A percentile compares a stretch with the other conserved stretches of the same genome.
Conservation (phyloP, 2,113 vertebrate species). For the Muscicapa adusta region DNA sequence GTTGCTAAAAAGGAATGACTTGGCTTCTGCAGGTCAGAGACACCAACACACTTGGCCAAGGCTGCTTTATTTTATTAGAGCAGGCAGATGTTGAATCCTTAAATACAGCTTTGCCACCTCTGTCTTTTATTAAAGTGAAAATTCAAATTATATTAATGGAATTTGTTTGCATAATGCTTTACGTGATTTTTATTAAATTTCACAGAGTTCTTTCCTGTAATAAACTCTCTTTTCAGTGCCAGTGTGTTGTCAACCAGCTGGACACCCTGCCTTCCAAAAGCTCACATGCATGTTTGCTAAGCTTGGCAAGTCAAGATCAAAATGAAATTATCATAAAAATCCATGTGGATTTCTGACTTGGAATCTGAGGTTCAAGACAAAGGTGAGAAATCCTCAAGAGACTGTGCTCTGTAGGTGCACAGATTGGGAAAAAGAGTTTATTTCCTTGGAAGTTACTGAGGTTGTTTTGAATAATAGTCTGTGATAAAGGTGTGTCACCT, state of each 20-base stretch:
- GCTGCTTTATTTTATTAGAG: background rate
- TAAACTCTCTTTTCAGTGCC: background rate
- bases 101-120: background rate
- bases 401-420: background rate
- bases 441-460: background rate
- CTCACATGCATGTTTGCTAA: background rate
- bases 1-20: background rate
- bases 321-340: slow-evolving; percentile 25
- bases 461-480: background rate
- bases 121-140: background rate
- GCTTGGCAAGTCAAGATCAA: background rate
- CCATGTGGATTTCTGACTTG: slow-evolving; percentile 8
- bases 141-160: background rate
- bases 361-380: slow-evolving; percentile 16
- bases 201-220: background rate
- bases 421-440: background rate
- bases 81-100: background rate
- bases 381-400: slow-evolving; percentile 9
- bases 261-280: background rate
- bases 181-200: background rate
- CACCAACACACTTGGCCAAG: background rate
- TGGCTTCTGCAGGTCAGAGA: background rate
- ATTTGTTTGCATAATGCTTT: background rate
- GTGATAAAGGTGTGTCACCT: background rate
- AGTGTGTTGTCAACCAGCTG: background rate